Evolutionary conservation across 2,888 invertebrate genomes (phyloP), one percentile per base, ranked within the genome.

Genomic region (Amitus sp.): DNA sequence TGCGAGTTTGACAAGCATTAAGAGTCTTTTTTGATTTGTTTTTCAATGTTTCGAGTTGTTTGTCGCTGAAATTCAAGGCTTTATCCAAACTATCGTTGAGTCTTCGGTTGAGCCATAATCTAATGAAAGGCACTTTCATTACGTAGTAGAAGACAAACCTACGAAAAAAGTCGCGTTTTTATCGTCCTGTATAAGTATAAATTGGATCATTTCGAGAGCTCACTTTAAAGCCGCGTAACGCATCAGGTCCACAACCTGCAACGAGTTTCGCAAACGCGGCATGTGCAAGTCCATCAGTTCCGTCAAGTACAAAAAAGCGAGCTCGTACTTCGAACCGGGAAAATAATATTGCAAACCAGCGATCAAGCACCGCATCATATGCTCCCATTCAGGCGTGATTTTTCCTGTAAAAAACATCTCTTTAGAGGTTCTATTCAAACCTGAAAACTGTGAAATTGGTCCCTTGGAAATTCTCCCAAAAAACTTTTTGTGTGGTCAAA

Each of bases 341-440:
- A 77, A 64, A 47, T 77, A 82, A 52, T 73, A 78, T 10, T 59
- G 47, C 1, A 79, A 37, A 2, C 83, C 83, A 49, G 76, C 74
- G 1, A 75, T 55, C 5, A 82, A 49, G 57, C 82, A 83, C 43
- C 80, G 73, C 30, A 73, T 68, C 82, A 83, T 82, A 65, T 83
- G 83, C 48, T 83, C 83, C 79, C 82, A 83, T 50, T 82, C 82
- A 1, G 76, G 73, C 1, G 66, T 72, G 0, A 79, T 64, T 2
- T 68, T 47, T 0, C 74, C 23, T 23, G 23, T 5, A 23, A 23
- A 5, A 62, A 3, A 23, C 23, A 23, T 23, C 23, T 23, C 7
- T 23, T n/a, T n/a, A n/a, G 23, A 23, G 7, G 7, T 23, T 3
- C 4, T 5, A 23, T 23, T 23, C 23, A 3, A 23, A n/a, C n/a